A percentile compares a stretch with the other conserved stretches of the same genome.
These are phyloP conservation scores for Brenthis hecate DNA, from an alignment of 2,888 invertebrate species.

Conservation along the genomic window DNA sequence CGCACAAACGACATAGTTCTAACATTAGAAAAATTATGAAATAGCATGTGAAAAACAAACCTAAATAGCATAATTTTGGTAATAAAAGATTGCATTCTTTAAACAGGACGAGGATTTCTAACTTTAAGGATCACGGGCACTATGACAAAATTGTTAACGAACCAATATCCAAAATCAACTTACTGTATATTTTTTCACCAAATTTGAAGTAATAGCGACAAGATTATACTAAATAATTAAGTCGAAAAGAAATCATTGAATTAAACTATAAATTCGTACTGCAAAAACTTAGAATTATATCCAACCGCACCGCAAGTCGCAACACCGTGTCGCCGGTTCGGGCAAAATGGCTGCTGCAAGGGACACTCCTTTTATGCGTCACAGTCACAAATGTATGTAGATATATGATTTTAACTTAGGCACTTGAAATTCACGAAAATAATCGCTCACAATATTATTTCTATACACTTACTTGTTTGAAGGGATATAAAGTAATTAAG, in stretches of 20 bases:
- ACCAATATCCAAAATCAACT: slow-evolving; percentile 52
- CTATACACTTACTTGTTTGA: slow-evolving; percentile 80
- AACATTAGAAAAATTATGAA: slow-evolving; percentile 14
- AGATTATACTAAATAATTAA: slow-evolving; percentile 14
- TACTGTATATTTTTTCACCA: slow-evolving; percentile 47
- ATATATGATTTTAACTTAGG: slow-evolving; percentile 51
- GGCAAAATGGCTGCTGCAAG: slow-evolving; percentile 82
- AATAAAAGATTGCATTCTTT: not conserved
- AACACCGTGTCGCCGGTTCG: slow-evolving; percentile 80
- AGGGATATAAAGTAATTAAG: slow-evolving; percentile 80
- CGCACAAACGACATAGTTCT: slow-evolving; percentile 61
- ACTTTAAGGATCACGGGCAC: not conserved
- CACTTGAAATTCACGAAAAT: slow-evolving; percentile 61
- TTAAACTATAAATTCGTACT: slow-evolving; percentile 37
- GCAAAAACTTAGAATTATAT: slow-evolving; percentile 55
- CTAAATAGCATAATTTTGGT: not conserved
- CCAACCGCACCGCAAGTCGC: slow-evolving; percentile 63
- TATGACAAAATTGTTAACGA: slow-evolving; percentile 2
- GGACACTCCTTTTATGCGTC: slow-evolving; percentile 85
- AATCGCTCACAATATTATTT: slow-evolving; percentile 63
- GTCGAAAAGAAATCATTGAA: slow-evolving; percentile 26
- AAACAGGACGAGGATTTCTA: not conserved
- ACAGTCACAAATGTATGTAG: slow-evolving; percentile 72
- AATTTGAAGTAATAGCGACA: slow-evolving; percentile 6
- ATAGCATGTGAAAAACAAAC: not conserved